These are phyloP conservation scores for Drosophila tripunctata DNA, from an alignment of 2,888 invertebrate species.

Conservation along the genomic window DNA sequence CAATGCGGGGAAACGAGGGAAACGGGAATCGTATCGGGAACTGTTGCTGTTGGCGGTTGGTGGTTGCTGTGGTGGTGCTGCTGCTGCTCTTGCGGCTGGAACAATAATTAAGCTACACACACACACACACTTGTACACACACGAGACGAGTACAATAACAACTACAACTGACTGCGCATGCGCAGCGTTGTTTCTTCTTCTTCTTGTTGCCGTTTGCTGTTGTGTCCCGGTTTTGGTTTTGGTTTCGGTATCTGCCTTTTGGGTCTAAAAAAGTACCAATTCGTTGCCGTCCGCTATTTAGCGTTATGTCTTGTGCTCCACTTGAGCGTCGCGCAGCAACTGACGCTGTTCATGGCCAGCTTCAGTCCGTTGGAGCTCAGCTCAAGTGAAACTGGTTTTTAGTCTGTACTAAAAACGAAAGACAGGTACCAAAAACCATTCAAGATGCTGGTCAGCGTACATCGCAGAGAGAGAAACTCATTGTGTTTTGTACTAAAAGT, in stretches of 20 bases:
- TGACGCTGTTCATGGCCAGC: conserved; percentile 45
- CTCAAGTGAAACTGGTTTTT: conserved; percentile 45
- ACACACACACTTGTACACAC: conserved; percentile 4
- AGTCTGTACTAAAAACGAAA: conserved; percentile 48
- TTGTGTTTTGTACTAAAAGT: too few species aligned
- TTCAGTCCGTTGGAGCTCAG: conserved; percentile 22
- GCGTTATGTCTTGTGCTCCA: conserved; percentile 70
- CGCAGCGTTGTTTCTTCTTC: conserved; percentile 54
- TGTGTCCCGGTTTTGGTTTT: conserved; percentile 34
- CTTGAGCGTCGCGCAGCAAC: conserved; percentile 75
- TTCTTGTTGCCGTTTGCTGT: too few species aligned
- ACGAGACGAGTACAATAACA: conserved; percentile 31
- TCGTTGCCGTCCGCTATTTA: conserved; percentile 1
- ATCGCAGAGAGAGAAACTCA: background rate
- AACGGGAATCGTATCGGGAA: conserved; percentile 40
- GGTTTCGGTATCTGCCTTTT: conserved; percentile 23
- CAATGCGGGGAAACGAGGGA: conserved; percentile 25
- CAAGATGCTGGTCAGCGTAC: conserved; percentile 45
- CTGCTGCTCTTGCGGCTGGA: conserved; percentile 14
- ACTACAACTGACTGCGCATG: conserved; percentile 62
- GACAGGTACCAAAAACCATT: conserved; percentile 55
- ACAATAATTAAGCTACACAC: conserved; percentile 72
- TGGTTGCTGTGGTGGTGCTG: conserved; percentile 1
- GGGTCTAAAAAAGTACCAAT: conserved; percentile 1
- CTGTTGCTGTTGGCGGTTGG: conserved; percentile 11